Base-by-base conservation (phyloP, 2,888 invertebrate species). In the Lasioglossum villosulum region DNA sequence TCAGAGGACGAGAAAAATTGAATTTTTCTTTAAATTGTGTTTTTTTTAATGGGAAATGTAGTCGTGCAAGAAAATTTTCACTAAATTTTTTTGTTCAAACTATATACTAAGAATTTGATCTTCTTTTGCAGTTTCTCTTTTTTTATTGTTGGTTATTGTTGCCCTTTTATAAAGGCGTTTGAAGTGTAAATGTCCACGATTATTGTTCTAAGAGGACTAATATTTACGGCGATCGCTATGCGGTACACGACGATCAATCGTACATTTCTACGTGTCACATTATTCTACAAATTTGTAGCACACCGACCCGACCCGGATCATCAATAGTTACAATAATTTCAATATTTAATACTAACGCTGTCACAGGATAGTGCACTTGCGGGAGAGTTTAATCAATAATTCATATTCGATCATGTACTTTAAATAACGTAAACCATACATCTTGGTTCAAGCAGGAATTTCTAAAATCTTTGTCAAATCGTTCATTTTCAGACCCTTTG, bases 281-380 rank as follows among this genome's bases (percentile, higher is more conserved):
- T 14, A 70, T n/a, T 12, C 10, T n/a, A 70, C 39, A 23, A 68
- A 68, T 68, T 68, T 12, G 37, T 39, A 23, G 39, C 23, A 63
- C 30, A 12, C 30, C 3, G 8, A 39, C n/a, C 37, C 12, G 8
- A 37, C n/a, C n/a, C n/a, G 39, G 12, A n/a, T 5, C 23, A 70
- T 39, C 12, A 70, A 8, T 1, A 70, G 37, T 39, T 70, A n/a
- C 70, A 37, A 70, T 39, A 37, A 70, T 70, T 23, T 70, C 70
- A 39, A 39, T 70, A 70, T 23, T 70, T 70, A 70, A 70, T 70
- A 70, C n/a, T n/a, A 70, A 70, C 39, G 12, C 23, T 70, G 37
- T 37, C n/a, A 39, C 37, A 39, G 70, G n/a, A 39, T 37, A 70
- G 37, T 14, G 37, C 23, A 70, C n/a, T 37, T n/a, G n/a, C 5